A percentile compares a stretch with the other conserved stretches of the same genome.
phyloP scores from a whole-genome alignment of 2,888 invertebrate genomes.

The Fabriciana adippe region DNA sequence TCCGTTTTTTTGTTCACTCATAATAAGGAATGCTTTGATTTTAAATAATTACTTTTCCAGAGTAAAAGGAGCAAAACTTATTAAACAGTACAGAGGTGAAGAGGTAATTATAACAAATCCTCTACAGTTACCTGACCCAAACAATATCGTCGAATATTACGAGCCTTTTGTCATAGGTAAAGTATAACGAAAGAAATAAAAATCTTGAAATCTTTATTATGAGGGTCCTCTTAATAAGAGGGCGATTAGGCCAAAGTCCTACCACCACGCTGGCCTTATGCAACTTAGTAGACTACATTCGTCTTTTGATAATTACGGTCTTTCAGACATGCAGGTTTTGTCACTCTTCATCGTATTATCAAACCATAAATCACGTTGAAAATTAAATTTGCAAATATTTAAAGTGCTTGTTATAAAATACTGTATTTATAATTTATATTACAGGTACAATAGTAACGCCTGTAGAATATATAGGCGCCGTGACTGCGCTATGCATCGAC shows the following conservation, averaged over 20 bases:
- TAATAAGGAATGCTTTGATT: no score
- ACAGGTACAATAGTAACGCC: constrained; percentile 94
- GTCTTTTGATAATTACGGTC: no score
- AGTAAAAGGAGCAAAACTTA: constrained; percentile 87
- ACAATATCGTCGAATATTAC: constrained; percentile 87
- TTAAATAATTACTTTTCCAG: constrained; percentile 68
- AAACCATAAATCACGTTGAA: no score
- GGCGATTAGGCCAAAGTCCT: no score
- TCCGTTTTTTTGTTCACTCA: background rate
- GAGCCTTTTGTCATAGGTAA: constrained; percentile 92
- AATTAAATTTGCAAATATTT: background rate
- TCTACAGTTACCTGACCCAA: constrained; percentile 85
- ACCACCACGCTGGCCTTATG: no score
- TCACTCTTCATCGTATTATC: no score
- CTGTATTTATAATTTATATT: constrained; percentile 32
- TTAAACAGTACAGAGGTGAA: constrained; percentile 84
- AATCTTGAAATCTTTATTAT: no score
- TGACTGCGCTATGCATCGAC: constrained; percentile 88
- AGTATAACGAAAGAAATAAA: no score
- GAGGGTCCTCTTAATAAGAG: no score
- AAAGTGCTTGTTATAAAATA: background rate
- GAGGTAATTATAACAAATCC: constrained; percentile 89
- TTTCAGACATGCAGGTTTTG: no score
- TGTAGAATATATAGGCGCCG: constrained; percentile 85
- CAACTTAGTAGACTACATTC: no score